phyloP scores from a whole-genome alignment of 2,113 vertebrate genomes.

The Panthera leo region DNA sequence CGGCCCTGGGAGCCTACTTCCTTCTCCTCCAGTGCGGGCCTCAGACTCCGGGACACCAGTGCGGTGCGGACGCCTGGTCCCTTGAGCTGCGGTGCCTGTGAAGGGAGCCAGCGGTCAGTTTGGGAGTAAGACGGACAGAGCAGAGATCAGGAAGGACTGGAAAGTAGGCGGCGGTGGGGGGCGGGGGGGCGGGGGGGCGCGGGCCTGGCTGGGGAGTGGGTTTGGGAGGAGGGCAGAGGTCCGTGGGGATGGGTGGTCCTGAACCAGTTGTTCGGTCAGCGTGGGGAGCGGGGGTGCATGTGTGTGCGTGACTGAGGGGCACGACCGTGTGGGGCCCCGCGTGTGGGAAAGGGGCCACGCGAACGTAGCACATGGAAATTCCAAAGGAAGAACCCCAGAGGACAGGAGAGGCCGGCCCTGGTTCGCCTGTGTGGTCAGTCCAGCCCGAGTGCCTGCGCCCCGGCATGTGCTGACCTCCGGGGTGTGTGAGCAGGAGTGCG shows the following conservation, averaged over 20 bases:
- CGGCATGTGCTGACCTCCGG: neutral
- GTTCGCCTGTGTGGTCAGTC: neutral
- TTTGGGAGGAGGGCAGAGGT: neutral
- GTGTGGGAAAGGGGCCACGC: neutral
- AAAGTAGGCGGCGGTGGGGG: neutral
- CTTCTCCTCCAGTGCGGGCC: neutral
- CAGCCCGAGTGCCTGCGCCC: accelerated
- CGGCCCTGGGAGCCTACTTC: neutral
- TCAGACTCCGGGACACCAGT: neutral
- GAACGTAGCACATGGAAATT: neutral
- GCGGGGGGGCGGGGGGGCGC: neutral
- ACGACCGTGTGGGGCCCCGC: neutral
- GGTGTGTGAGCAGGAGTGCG: neutral
- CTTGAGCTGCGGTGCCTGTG: neutral
- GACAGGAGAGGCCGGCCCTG: neutral
- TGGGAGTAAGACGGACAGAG: neutral
- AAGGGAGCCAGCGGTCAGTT: neutral
- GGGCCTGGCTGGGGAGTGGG: neutral
- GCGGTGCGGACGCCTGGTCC: neutral
- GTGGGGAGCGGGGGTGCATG: neutral
- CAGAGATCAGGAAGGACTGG: neutral
- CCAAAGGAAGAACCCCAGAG: neutral
- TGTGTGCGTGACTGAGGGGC: neutral
- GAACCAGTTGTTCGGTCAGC: neutral
- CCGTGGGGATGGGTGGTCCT: neutral